Conservation (phyloP, 2,113 vertebrate species). For the Carollia perspicillata region DNA sequence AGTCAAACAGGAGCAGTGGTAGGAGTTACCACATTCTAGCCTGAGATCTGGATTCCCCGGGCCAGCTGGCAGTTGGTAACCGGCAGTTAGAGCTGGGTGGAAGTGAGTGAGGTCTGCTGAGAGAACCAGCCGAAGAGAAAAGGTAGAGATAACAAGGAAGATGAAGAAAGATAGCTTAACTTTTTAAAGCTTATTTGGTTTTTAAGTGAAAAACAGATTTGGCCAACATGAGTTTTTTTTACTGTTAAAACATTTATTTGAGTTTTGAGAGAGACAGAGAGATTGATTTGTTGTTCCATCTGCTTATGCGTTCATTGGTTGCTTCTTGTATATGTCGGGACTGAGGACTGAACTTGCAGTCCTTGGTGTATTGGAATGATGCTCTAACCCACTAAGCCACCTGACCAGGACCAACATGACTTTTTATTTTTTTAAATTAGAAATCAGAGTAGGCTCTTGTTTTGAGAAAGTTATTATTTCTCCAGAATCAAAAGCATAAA, state of each 20-base stretch:
- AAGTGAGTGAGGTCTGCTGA: not conserved
- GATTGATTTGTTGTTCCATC: too few species aligned
- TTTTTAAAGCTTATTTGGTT: not conserved
- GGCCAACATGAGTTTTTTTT: not conserved
- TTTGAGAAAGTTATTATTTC: slow-evolving; percentile 36
- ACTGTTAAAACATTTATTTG: not conserved
- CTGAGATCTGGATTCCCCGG: not conserved
- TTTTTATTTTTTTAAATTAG: not conserved
- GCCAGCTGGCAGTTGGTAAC: not conserved
- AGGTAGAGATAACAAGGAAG: not conserved
- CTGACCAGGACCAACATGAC: not conserved
- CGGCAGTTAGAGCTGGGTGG: slow-evolving; percentile 1
- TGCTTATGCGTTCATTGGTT: too few species aligned
- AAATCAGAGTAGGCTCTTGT: not conserved
- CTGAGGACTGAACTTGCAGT: too few species aligned
- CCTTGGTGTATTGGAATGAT: too few species aligned
- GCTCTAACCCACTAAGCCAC: not conserved
- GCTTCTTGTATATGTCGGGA: too few species aligned
- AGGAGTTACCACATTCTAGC: slow-evolving; percentile 2
- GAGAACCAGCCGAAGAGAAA: not conserved
- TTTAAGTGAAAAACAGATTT: slow-evolving; percentile 22
- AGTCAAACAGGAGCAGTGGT: not conserved
- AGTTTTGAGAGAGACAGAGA: too few species aligned
- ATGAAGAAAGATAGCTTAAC: not conserved
- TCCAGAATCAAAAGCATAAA: slow-evolving; percentile 5